Base-by-base conservation (phyloP, 2,113 vertebrate genomes). In the Pseudopodoces humilis region DNA sequence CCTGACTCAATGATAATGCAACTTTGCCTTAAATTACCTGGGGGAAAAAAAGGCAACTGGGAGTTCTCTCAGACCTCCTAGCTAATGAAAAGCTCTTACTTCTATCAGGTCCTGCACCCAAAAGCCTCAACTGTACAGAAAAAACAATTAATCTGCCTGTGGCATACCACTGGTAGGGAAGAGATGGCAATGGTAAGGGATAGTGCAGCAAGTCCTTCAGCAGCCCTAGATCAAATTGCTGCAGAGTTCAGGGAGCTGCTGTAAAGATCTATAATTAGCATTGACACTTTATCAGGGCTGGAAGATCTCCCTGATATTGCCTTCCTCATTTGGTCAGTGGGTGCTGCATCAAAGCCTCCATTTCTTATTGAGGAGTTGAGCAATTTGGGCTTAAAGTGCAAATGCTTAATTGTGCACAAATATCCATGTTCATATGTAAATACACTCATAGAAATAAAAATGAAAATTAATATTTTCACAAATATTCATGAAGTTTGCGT, bases 201-300 rank as follows among this genome's bases (percentile, higher is more conserved):
- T 4, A 88, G 65, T 10, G 53, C 28, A 93, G 53, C 33, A 71
- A 83, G 55, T 64, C 44, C 82, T 47, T 70, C 76, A 84, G 60
- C 39, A 94, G 23, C 27, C 83, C 71, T 43, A 60, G 71, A 93
- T 92, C 93, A 80, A 88, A 88, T 70, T 76, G 72, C 91, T 77
- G 30, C 28, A 78, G 72, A 92, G 68, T 88, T 96, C 92, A 94
- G 62, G 56, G 83, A 52, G 72, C n/a, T 90, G 85, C 52, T 88
- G 83, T 86, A 93, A 93, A 81, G 72, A 71, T 50, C 88, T 93
- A 93, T 88, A 93, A 86, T 88, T 95, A 93, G 72, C 83, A 67
- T 0, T 76, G 89, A 94, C 83, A 80, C 68, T 78, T 30, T 65
- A 67, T 53, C 55, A 63, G 41, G 63, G 20, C 80, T 92, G 68